Evolutionary conservation across 2,888 invertebrate species (phyloP), one percentile per base, ranked within the genome.

Genomic region (Zygaena filipendulae): DNA sequence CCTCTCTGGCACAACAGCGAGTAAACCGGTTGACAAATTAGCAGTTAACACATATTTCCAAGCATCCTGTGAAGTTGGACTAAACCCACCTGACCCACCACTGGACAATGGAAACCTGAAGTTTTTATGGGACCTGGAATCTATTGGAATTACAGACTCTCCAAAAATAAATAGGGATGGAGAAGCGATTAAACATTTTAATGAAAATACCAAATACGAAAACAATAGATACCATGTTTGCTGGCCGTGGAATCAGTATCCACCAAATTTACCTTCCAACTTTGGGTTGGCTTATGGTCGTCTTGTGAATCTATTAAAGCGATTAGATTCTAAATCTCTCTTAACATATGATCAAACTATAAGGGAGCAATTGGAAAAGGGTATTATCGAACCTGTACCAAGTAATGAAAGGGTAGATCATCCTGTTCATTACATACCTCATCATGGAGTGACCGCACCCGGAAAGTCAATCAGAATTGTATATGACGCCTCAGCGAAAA

Each of bases 201-300:
- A 42, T 20, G 27, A 35, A 4, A 35, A 40, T 8, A 11, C 26
- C 1, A 21, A 39, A 13, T 41, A n/a, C n/a, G n/a, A n/a, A n/a
- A n/a, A n/a, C n/a, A n/a, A n/a, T n/a, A n/a, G 36, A 18, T 40
- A 43, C 11, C 3, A 16, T 2, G 38, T 43, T 1, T 25, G 28
- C 4, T 43, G 43, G 41, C 41, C 43, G 3, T 43, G 39, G 38
- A 32, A 21, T 10, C 13, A 35, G 12, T 30, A 27, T 13, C 39
- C 40, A 4, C 35, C 39, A 11, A 12, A 30, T 1, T 5, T 43
- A 7, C 32, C 40, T 1, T 23, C 13, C 3, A 41, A 41, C 12
- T 35, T 23, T 7, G 41, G 38, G 0, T n/a, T 41, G 3, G 36
- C 40, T 3, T 29, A n/a, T 5, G 43, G 40, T 2, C 10, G 43